These are phyloP conservation scores for Temnothorax curvispinosus DNA, from an alignment of 1,140 invertebrate species.

Conservation along the genomic window DNA sequence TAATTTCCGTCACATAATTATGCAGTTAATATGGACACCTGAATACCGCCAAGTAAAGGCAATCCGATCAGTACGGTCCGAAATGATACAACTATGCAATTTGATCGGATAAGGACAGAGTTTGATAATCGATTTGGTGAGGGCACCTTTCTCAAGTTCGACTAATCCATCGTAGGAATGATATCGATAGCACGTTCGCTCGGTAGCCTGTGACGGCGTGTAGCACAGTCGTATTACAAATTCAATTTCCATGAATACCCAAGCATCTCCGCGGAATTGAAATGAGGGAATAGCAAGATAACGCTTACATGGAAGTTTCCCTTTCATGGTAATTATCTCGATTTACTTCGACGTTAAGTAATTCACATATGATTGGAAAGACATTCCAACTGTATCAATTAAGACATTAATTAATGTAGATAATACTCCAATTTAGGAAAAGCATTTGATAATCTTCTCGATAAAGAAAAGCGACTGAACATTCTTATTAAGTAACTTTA, in stretches of 20 bases:
- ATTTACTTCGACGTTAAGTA: constrained; percentile 36
- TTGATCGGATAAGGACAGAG: neutral
- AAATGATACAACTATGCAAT: neutral
- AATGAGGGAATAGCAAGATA: constrained; percentile 34
- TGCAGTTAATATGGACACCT: neutral
- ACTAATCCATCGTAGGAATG: constrained; percentile 17
- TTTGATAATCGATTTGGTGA: constrained; percentile 8
- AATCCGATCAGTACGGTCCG: neutral
- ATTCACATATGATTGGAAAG: constrained; percentile 8
- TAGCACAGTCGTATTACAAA: constrained; percentile 43
- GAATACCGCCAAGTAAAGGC: neutral
- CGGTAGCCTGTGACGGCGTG: neutral
- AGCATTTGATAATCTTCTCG: neutral
- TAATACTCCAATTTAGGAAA: neutral
- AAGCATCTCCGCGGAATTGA: constrained; percentile 41
- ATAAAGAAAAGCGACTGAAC: neutral
- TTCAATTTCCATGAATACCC: constrained; percentile 71
- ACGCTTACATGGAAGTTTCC: constrained; percentile 19
- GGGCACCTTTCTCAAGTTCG: constrained; percentile 26
- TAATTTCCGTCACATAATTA: constrained; percentile 50
- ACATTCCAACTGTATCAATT: neutral
- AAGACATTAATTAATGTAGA: neutral
- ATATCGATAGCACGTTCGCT: constrained; percentile 36
- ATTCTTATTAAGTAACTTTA: no score
- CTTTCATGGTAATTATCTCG: constrained; percentile 17